Conservation (phyloP, 2,888 invertebrate species). For the Sinotaia quadrata region DNA sequence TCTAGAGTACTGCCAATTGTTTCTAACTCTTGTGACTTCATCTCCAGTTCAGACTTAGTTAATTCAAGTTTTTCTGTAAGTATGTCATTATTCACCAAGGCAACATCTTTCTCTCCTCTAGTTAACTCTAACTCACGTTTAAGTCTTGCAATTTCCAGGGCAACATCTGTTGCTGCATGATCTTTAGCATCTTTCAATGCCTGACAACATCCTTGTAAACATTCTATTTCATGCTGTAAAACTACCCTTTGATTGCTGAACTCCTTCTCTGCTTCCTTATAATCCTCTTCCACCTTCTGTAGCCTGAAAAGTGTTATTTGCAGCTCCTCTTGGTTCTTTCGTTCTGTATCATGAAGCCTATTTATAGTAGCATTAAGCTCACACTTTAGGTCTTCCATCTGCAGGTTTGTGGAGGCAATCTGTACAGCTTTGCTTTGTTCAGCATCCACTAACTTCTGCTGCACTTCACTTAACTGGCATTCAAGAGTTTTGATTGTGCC, state of each 20-base stretch:
- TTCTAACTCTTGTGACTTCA: conserved; percentile 7
- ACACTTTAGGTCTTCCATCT: conserved; percentile 24
- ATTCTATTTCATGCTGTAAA: conserved; percentile 14
- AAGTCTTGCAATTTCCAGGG: conserved; percentile 26
- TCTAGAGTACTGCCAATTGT: not conserved
- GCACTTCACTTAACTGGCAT: conserved; percentile 24
- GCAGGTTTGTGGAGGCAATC: conserved; percentile 17
- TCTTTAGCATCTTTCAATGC: conserved; percentile 2
- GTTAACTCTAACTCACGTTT: conserved; percentile 29
- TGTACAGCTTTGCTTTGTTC: conserved; percentile 24
- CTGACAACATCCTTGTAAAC: conserved; percentile 9
- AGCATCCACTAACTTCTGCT: conserved; percentile 18
- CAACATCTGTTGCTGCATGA: conserved; percentile 16
- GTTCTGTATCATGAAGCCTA: conserved; percentile 18
- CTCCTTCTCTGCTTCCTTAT: not conserved
- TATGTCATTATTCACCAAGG: conserved; percentile 32
- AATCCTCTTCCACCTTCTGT: not conserved
- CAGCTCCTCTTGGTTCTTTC: conserved; percentile 27
- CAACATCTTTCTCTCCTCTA: conserved; percentile 27
- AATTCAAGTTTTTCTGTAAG: conserved; percentile 7
- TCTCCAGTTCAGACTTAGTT: conserved; percentile 7
- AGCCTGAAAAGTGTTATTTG: conserved; percentile 7
- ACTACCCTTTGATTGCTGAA: not conserved
- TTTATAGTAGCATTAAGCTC: conserved; percentile 23
- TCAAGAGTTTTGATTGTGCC: conserved; percentile 19